These are phyloP conservation scores for Microchrysa polita DNA, from an alignment of 2,888 invertebrate species.

Conservation along the genomic window DNA sequence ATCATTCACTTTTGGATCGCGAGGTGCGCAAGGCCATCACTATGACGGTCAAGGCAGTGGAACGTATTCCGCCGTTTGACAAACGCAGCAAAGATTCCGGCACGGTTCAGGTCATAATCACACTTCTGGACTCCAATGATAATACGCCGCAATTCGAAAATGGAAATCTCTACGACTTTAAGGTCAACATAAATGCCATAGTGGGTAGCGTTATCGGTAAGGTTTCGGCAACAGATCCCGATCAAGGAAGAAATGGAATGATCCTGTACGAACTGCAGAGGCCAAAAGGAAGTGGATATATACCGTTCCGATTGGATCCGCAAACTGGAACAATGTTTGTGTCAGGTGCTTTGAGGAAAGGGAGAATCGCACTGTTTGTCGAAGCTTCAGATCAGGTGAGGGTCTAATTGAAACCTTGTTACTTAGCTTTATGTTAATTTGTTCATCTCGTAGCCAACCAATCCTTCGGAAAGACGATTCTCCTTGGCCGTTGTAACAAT, in stretches of 20 bases:
- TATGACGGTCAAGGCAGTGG: slow-evolving; percentile 82
- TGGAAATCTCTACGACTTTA: slow-evolving; percentile 83
- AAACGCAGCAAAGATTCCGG: slow-evolving; percentile 62
- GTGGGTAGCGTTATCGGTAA: slow-evolving; percentile 80
- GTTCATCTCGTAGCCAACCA: slow-evolving; percentile 69
- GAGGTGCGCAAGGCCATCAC: slow-evolving; percentile 77
- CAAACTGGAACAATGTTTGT: slow-evolving; percentile 76
- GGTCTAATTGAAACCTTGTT: neutral
- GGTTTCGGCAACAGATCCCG: slow-evolving; percentile 84
- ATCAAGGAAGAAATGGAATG: slow-evolving; percentile 74
- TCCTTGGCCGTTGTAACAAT: slow-evolving; percentile 87
- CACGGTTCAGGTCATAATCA: slow-evolving; percentile 81
- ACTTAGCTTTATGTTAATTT: neutral
- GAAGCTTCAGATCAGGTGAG: slow-evolving; percentile 78
- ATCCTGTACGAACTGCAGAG: slow-evolving; percentile 79
- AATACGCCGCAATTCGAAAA: slow-evolving; percentile 89
- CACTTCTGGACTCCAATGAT: slow-evolving; percentile 88
- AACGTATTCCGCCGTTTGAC: slow-evolving; percentile 73
- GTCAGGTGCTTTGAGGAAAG: slow-evolving; percentile 71
- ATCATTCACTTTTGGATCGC: slow-evolving; percentile 78
- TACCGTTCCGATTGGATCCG: slow-evolving; percentile 77
- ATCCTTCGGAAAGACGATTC: slow-evolving; percentile 83
- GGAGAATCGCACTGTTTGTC: slow-evolving; percentile 82
- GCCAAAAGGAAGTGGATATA: slow-evolving; percentile 72
- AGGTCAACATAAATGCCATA: slow-evolving; percentile 73